phyloP scores from a whole-genome alignment of 2,113 vertebrate genomes.

The Thinocorus orbignyianus region DNA sequence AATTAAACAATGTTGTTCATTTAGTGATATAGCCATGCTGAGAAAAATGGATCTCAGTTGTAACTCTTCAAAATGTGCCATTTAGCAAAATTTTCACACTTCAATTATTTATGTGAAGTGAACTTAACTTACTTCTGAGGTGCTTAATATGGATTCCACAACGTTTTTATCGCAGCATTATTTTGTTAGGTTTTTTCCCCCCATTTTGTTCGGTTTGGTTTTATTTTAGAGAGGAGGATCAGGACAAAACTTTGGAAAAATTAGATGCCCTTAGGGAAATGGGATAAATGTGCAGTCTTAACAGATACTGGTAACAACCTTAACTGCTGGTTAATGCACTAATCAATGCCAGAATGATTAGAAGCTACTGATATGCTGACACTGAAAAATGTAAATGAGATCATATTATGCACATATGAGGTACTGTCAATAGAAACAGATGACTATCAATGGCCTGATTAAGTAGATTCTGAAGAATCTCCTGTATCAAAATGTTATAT shows the following conservation, averaged over 20 bases:
- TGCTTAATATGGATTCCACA: background rate
- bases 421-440: background rate
- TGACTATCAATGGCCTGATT: background rate
- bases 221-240: background rate
- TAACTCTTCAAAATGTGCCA: background rate
- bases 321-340: background rate
- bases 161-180: background rate
- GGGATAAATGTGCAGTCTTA: background rate
- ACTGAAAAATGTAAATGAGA: background rate
- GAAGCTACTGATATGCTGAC: background rate
- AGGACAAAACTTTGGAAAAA: background rate
- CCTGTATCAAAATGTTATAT: background rate
- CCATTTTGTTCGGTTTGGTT: background rate
- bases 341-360: background rate
- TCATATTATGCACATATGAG: background rate
- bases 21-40: background rate
- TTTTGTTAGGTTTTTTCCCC: fast-evolving
- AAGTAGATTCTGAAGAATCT: background rate
- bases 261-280: background rate
- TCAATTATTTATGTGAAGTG: background rate
- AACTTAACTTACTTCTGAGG: background rate
- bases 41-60: background rate
- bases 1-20: background rate
- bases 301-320: background rate
- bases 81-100: background rate